phyloP scores from a whole-genome alignment of 2,797 vertebrate genomes.

The Phalanger gymnotis region DNA sequence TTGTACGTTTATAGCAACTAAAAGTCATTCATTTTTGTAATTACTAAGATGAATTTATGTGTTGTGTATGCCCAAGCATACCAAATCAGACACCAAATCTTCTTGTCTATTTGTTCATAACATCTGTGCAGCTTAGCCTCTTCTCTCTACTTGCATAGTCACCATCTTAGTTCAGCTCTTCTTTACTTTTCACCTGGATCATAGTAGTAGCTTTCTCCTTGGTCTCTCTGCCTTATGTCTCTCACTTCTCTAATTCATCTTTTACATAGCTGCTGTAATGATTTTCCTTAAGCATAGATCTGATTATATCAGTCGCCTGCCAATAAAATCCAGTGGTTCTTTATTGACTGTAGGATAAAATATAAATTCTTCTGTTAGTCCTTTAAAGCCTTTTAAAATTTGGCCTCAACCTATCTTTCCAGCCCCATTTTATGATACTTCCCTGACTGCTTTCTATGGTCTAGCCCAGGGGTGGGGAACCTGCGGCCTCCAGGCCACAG shows the following conservation, averaged over 20 bases:
- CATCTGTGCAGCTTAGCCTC: background rate
- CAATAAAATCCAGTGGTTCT: background rate
- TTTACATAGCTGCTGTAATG: background rate
- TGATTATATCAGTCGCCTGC: background rate
- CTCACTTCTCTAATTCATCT: background rate
- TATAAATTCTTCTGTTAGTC: background rate
- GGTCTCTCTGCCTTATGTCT: background rate
- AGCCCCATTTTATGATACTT: background rate
- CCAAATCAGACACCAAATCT: background rate
- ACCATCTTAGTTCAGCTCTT: background rate
- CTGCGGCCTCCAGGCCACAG: too few species aligned
- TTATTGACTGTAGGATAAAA: background rate
- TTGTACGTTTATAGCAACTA: conserved; percentile 13
- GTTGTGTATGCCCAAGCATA: background rate
- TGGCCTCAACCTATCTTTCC: background rate
- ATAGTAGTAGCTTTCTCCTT: background rate
- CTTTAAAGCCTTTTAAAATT: background rate
- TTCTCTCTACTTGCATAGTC: background rate
- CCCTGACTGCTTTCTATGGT: background rate
- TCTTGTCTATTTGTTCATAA: background rate
- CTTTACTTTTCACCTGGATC: background rate
- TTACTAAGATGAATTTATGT: conserved; percentile 44
- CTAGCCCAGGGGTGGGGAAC: background rate
- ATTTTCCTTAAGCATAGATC: background rate
- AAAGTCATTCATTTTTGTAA: conserved; percentile 45